A percentile compares a stretch with the other conserved stretches of the same genome.
These are phyloP conservation scores for Odontomachus brunneus DNA, from an alignment of 1,140 invertebrate genomes.

Conservation along the genomic window DNA sequence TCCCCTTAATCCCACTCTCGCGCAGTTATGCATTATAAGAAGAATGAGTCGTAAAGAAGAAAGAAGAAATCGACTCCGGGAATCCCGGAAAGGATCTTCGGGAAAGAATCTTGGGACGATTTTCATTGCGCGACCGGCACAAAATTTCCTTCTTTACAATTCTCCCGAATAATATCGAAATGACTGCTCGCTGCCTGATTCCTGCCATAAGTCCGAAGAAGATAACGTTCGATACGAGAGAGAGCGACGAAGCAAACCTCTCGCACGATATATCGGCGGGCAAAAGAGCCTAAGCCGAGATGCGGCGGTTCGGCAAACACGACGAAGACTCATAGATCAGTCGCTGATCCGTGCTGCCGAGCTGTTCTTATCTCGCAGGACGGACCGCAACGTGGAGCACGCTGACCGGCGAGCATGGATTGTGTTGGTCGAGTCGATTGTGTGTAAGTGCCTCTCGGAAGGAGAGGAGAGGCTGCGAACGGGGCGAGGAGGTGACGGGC, in stretches of 20 bases:
- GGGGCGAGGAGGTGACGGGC: constrained; percentile 29
- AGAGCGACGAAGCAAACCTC: background rate
- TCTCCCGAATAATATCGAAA: background rate
- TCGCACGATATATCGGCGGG: constrained; percentile 32
- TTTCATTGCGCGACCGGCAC: background rate
- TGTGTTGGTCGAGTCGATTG: constrained; percentile 64
- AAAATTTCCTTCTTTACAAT: background rate
- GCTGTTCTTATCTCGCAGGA: constrained; percentile 48
- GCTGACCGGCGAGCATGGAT: constrained; percentile 45
- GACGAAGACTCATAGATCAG: constrained; percentile 59
- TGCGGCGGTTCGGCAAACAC: constrained; percentile 50
- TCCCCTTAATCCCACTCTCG: background rate
- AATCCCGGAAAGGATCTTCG: background rate
- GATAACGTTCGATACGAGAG: constrained; percentile 16
- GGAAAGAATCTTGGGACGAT: no score
- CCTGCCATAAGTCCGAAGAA: background rate
- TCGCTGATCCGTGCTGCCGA: constrained; percentile 54
- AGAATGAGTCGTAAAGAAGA: background rate
- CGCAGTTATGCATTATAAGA: background rate
- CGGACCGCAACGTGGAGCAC: constrained; percentile 51
- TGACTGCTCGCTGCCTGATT: background rate
- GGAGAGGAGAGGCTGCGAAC: constrained; percentile 9
- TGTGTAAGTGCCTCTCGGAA: constrained; percentile 66
- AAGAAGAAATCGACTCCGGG: background rate
- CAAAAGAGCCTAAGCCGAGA: constrained; percentile 50